Evolutionary conservation across 2,113 vertebrate species (phyloP).

Genomic region (Sander vitreus): DNA sequence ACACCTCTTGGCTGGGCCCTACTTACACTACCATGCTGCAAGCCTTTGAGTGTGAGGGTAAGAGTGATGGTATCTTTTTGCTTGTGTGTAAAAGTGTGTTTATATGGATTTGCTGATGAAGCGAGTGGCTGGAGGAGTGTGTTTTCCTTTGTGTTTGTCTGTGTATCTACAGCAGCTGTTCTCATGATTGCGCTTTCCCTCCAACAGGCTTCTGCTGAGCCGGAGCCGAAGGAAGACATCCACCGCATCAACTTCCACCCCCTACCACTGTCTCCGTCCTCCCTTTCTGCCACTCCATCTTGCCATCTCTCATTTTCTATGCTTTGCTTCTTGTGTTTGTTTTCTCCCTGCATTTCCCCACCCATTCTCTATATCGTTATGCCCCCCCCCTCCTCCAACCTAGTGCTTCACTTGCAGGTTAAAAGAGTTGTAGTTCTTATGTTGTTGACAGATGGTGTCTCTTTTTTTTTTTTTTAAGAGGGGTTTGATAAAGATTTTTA

Average conservation of each 20-base stretch:
- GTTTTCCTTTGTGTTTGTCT: conserved; percentile 29
- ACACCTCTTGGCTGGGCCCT: conserved; percentile 85
- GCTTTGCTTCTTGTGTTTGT: conserved; percentile 29
- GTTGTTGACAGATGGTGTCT: conserved; percentile 2
- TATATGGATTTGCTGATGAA: conserved; percentile 41
- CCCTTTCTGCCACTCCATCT: conserved; percentile 27
- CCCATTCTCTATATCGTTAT: conserved; percentile 12
- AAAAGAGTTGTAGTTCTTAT: conserved; percentile 17
- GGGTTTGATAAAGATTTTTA: background rate
- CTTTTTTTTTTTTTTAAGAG: background rate
- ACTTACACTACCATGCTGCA: conserved; percentile 83
- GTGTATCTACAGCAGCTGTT: conserved; percentile 60
- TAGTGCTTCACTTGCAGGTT: conserved; percentile 13
- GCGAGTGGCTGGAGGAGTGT: conserved; percentile 67
- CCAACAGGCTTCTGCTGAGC: conserved; percentile 85
- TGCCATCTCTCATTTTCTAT: conserved; percentile 21
- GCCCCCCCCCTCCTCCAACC: conserved; percentile 20
- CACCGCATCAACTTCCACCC: conserved; percentile 55
- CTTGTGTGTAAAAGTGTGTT: conserved; percentile 25
- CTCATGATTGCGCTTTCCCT: conserved; percentile 64
- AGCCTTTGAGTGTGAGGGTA: conserved; percentile 88
- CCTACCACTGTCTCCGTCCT: conserved; percentile 55
- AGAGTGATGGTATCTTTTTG: conserved; percentile 39
- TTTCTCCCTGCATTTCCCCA: conserved; percentile 6
- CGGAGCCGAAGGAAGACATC: conserved; percentile 68